These are phyloP conservation scores for Drosophila nebulosa DNA, from an alignment of 1,140 invertebrate species.

Conservation along the genomic window DNA sequence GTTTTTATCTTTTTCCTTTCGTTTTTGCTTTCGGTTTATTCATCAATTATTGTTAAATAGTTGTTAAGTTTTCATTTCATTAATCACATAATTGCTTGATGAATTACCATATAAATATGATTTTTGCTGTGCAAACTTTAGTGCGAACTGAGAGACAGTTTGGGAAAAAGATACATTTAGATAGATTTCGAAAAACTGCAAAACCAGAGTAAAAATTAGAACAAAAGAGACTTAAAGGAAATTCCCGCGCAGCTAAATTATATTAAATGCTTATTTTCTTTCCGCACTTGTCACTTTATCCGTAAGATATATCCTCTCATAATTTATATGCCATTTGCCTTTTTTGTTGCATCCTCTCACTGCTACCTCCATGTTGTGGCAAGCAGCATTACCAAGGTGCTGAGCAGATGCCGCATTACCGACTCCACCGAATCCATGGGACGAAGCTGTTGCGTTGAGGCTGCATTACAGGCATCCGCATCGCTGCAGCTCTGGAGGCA, in stretches of 20 bases:
- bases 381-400: conserved; percentile 39
- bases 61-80: conserved; percentile 73
- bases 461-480: conserved; percentile 90
- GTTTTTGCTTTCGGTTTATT: conserved; percentile 22
- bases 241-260: conserved; percentile 53
- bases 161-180: not conserved
- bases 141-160: conserved; percentile 61
- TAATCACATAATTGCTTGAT: conserved; percentile 80
- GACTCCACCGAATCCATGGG: conserved; percentile 30
- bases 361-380: conserved; percentile 53
- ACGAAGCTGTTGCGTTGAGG: conserved; percentile 22
- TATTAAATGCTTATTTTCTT: conserved; percentile 51
- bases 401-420: conserved; percentile 46
- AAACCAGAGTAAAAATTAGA: not conserved
- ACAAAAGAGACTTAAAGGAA: not conserved
- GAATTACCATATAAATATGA: conserved; percentile 66
- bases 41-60: conserved; percentile 76
- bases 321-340: conserved; percentile 12
- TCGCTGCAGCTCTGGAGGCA: conserved; percentile 94
- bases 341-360: conserved; percentile 20
- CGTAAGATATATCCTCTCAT: conserved; percentile 22
- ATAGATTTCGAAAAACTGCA: not conserved
- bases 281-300: conserved; percentile 34
- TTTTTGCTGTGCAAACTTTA: conserved; percentile 21
- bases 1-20: too few relatives aligned